Evolutionary conservation across 1,140 invertebrate genomes (phyloP).

Genomic region (Muscidifurax raptorellus): DNA sequence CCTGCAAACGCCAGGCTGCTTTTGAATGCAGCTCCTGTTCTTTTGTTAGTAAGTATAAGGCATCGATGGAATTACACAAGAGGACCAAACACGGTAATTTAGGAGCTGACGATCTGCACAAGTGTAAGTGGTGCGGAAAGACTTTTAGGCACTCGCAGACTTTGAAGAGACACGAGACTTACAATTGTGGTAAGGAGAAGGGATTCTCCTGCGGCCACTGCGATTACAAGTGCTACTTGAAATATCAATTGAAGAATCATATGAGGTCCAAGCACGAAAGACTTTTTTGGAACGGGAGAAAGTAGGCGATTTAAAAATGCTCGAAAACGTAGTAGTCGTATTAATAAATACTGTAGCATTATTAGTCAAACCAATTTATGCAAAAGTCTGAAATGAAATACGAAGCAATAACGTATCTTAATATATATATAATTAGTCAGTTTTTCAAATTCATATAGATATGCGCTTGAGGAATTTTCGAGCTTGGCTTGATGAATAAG

Average conservation of each 20-base stretch:
- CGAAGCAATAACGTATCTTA: neutral
- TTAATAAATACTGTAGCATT: neutral
- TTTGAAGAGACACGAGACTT: slow-evolving; percentile 54
- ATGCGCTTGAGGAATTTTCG: neutral
- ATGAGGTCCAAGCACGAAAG: slow-evolving; percentile 25
- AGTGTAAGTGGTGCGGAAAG: slow-evolving; percentile 30
- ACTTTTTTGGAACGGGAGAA: slow-evolving; percentile 14
- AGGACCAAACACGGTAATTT: neutral
- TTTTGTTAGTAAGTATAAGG: slow-evolving; percentile 41
- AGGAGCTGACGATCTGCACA: neutral
- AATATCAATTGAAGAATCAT: slow-evolving; percentile 43
- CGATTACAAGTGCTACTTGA: slow-evolving; percentile 45
- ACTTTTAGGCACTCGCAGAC: slow-evolving; percentile 28
- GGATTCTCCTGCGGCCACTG: slow-evolving; percentile 60
- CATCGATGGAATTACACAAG: slow-evolving; percentile 25
- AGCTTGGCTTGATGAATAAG: too few relatives aligned
- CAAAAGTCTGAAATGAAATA: neutral
- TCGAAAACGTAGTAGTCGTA: neutral
- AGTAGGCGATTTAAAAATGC: neutral
- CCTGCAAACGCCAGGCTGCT: slow-evolving; percentile 49
- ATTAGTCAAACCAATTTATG: neutral
- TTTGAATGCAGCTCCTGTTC: slow-evolving; percentile 70
- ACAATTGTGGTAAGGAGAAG: slow-evolving; percentile 60
- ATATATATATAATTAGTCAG: neutral
- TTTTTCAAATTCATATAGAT: neutral